Evolutionary conservation across 1,140 invertebrate genomes (phyloP), one percentile per base, ranked within the genome.

Genomic region (Condylostylus longicornis): DNA sequence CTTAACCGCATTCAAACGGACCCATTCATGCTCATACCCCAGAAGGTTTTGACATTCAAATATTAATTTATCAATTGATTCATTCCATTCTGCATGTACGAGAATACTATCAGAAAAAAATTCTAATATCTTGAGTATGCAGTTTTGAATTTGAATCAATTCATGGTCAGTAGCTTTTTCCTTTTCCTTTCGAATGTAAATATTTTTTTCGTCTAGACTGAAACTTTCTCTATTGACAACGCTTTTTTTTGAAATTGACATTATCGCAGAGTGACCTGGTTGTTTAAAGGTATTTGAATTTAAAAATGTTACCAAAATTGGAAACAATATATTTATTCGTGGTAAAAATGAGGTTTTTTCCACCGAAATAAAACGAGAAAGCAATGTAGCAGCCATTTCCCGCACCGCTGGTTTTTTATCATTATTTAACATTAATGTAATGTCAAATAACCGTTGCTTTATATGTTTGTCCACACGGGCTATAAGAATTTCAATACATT

Each of bases 1-100:
- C 53, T 87, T 80, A 2, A 73, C 68, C 10, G 82, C 69, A 36
- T 70, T 69, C 30, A 86, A 62, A 36, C 86, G 70, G 3, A 91
- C 79, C 77, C 61, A 48, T 70, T 61, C 46, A 71, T 69, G 61
- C 64, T 69, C 67, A 45, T 72, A 67, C 0, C 55, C 68, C 12
- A 72, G 67, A 1, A 88, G 59, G 0, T 70, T 58, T 62, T 84
- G 77, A 51, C 76, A 83, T n/a, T 80, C 60, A 50, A 79, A 65
- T 61, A 77, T 68, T 73, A 84, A 49, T 57, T 72, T 53, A 66
- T 68, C 64, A 48, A 64, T 54, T 52, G 68, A 44, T 23, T 41
- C 50, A 2, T 50, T 45, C 42, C 62, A 57, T 17, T 54, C 50
- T 44, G 58, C 53, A 39, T 58, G 64, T 37, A 71, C 53, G n/a